Evolutionary conservation across 2,888 invertebrate species (phyloP).

Genomic region (Chironomus tentans): DNA sequence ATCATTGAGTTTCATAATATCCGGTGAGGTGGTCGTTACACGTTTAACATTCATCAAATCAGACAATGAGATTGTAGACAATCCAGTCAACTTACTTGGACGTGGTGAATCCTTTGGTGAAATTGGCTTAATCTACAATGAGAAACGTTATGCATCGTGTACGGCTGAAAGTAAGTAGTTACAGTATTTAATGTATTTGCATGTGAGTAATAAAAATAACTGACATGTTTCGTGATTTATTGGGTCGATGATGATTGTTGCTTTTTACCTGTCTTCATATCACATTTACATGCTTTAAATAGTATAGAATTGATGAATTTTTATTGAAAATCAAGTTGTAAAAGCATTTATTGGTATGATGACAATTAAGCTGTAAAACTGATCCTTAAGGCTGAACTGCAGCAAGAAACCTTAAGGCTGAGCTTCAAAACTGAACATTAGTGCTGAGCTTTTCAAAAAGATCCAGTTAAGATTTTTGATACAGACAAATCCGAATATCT

Average conservation of each 20-base stretch:
- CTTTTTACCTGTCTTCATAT: too few relatives aligned
- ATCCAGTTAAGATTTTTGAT: too few relatives aligned
- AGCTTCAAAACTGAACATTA: too few relatives aligned
- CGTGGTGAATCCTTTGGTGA: constrained; percentile 59
- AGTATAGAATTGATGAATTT: not conserved
- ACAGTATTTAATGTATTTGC: not conserved
- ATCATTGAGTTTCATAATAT: constrained; percentile 55
- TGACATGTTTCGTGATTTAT: not conserved
- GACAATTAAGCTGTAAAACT: not conserved
- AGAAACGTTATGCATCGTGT: constrained; percentile 52
- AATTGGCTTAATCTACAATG: constrained; percentile 52
- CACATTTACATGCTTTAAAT: not conserved
- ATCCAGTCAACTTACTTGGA: constrained; percentile 46
- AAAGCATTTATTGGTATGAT: not conserved
- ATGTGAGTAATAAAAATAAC: not conserved
- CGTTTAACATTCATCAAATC: constrained; percentile 35
- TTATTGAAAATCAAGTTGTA: not conserved
- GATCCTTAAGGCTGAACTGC: too few relatives aligned
- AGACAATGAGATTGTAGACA: constrained; percentile 42
- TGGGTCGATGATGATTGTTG: constrained; percentile 2
- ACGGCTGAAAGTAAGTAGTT: constrained; percentile 45
- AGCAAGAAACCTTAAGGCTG: too few relatives aligned
- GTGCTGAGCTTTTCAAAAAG: too few relatives aligned
- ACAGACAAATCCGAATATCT: too few relatives aligned
- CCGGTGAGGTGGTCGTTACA: constrained; percentile 46